These are phyloP conservation scores for Terebella lapidaria DNA, from an alignment of 2,888 invertebrate species.

Conservation along the genomic window DNA sequence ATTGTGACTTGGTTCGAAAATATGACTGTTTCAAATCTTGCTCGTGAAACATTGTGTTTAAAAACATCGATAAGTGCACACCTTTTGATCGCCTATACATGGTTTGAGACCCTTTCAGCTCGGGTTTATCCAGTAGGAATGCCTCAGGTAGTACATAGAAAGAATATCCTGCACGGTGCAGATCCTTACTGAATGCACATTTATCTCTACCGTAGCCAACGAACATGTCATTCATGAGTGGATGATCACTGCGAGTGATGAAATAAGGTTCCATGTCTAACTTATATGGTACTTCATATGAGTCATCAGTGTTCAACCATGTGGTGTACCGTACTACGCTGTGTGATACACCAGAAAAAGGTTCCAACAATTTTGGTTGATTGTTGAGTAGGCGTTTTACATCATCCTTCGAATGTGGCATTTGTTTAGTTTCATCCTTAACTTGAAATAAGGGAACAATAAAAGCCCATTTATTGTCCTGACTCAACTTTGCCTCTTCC, in stretches of 20 bases:
- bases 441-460: slow-evolving; percentile 9
- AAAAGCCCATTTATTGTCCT: slow-evolving; percentile 9
- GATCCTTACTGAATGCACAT: slow-evolving; percentile 16
- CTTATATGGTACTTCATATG: slow-evolving; percentile 10
- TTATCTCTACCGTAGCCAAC: slow-evolving; percentile 17
- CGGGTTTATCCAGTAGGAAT: slow-evolving; percentile 11
- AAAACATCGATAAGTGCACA: slow-evolving; percentile 3
- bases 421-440: neutral
- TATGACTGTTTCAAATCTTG: no score
- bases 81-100: slow-evolving; percentile 3
- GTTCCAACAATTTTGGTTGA: neutral
- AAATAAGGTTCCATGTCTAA: slow-evolving; percentile 20
- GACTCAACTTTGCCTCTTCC: neutral
- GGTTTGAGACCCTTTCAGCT: neutral
- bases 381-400: neutral
- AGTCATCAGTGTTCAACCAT: slow-evolving; percentile 5
- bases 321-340: slow-evolving; percentile 4
- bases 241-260: neutral
- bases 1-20: no score
- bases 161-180: slow-evolving; percentile 3
- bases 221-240: slow-evolving; percentile 11
- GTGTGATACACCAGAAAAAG: slow-evolving; percentile 7
- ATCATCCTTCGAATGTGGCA: slow-evolving; percentile 7
- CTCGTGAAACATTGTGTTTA: no score
- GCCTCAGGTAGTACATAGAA: slow-evolving; percentile 10